Evolutionary conservation across 2,113 vertebrate species (phyloP).

Genomic region (Lampris incognitus): DNA sequence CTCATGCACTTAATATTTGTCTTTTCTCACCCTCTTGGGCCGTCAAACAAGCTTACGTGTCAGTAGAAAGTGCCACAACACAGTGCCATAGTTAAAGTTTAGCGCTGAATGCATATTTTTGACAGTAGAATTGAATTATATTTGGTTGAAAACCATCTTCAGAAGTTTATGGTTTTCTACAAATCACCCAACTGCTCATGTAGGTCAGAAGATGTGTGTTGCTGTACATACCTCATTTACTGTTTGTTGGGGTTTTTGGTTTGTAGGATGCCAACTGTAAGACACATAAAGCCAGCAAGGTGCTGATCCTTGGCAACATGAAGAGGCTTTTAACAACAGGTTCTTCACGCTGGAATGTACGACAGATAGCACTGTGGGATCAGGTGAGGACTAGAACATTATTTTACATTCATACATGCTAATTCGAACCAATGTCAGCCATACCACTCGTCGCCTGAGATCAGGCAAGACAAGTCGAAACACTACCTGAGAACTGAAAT

Average conservation of each 20-base stretch:
- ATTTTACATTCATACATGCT: no score
- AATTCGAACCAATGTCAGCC: no score
- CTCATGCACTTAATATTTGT: slow-evolving; percentile 21
- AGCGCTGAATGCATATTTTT: no score
- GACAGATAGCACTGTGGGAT: slow-evolving; percentile 89
- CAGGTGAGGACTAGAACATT: slow-evolving; percentile 57
- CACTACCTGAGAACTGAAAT: no score
- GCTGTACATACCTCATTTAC: not conserved
- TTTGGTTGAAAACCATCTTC: no score
- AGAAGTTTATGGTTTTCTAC: no score
- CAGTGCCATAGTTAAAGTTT: not conserved
- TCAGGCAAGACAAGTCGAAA: no score
- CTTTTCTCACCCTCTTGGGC: slow-evolving; percentile 8
- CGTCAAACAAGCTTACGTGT: slow-evolving; percentile 12
- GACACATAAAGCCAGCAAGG: slow-evolving; percentile 87
- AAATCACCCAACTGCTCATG: no score
- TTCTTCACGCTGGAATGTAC: slow-evolving; percentile 89
- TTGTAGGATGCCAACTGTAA: slow-evolving; percentile 87
- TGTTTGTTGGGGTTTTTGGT: not conserved
- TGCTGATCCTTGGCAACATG: slow-evolving; percentile 89
- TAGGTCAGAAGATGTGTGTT: no score
- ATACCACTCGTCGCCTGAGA: no score
- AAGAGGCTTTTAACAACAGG: slow-evolving; percentile 89
- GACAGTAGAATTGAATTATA: no score
- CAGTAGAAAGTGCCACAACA: not conserved